A percentile compares a stretch with the other conserved stretches of the same genome.
phyloP scores from a whole-genome alignment of 2,797 vertebrate species.

The Pygocentrus nattereri region DNA sequence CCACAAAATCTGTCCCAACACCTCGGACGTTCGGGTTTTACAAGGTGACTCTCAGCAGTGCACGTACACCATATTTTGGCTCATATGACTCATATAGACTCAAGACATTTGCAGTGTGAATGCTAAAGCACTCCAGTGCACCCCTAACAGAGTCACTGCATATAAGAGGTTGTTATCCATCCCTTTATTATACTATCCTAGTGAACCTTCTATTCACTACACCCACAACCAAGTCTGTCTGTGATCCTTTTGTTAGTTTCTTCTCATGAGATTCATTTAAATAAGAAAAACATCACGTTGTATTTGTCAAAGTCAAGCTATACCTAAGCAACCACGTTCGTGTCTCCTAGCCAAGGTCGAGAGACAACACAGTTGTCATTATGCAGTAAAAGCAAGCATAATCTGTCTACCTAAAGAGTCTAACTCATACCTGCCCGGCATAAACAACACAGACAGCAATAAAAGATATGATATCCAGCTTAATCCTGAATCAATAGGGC shows the following conservation, averaged over 20 bases:
- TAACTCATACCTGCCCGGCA: background rate
- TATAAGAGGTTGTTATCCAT: too few species aligned
- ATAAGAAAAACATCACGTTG: slow-evolving; percentile 20
- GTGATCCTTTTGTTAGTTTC: background rate
- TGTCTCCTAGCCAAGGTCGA: background rate
- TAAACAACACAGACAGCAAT: slow-evolving; percentile 5
- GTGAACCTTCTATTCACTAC: too few species aligned
- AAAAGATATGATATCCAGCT: background rate
- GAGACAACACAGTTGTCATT: background rate
- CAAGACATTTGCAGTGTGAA: too few species aligned
- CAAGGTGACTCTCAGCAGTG: too few species aligned
- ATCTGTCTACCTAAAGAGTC: background rate
- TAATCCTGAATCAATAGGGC: slow-evolving; percentile 19
- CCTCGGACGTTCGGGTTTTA: too few species aligned
- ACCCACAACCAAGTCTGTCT: too few species aligned
- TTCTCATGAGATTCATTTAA: background rate
- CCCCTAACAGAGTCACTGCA: too few species aligned
- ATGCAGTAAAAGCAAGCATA: slow-evolving; percentile 14
- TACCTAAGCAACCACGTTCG: background rate
- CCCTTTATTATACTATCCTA: too few species aligned
- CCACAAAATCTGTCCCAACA: too few species aligned
- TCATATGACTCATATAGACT: too few species aligned
- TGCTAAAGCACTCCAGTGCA: too few species aligned
- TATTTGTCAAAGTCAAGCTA: slow-evolving; percentile 7
- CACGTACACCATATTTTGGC: too few species aligned